Conservation (phyloP, 2,888 invertebrate genomes). For the Cantharis nigra region DNA sequence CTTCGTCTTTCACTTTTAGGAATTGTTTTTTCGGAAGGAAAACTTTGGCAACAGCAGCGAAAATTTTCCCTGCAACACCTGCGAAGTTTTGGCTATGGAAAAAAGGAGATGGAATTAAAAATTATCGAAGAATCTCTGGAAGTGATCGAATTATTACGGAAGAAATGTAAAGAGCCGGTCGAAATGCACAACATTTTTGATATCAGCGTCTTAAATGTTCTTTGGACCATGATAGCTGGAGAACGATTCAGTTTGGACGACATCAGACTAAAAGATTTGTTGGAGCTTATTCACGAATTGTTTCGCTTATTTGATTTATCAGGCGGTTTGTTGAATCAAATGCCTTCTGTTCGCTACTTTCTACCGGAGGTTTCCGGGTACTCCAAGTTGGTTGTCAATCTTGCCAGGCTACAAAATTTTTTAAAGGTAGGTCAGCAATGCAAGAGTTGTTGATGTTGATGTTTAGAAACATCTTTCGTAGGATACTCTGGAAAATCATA, state of each 20-base stretch:
- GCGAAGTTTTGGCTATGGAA: constrained; percentile 67
- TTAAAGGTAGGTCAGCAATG: constrained; percentile 59
- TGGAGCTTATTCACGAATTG: constrained; percentile 64
- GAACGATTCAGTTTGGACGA: constrained; percentile 67
- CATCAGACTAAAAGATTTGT: constrained; percentile 58
- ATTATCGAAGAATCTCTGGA: constrained; percentile 62
- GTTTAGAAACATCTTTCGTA: no score
- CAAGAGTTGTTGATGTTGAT: no score
- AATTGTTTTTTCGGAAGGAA: constrained; percentile 71
- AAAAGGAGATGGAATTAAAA: constrained; percentile 63
- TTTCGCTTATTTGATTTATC: constrained; percentile 68
- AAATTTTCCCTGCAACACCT: constrained; percentile 69
- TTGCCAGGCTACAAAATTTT: constrained; percentile 61
- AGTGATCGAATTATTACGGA: constrained; percentile 57
- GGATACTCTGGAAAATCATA: constrained; percentile 62
- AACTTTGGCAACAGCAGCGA: constrained; percentile 68
- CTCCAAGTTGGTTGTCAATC: constrained; percentile 58
- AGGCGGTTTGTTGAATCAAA: constrained; percentile 70
- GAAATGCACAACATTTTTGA: constrained; percentile 62
- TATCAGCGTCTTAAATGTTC: constrained; percentile 67
- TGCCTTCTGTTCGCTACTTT: constrained; percentile 69
- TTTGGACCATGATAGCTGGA: constrained; percentile 74
- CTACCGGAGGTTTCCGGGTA: constrained; percentile 69
- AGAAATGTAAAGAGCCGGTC: constrained; percentile 52
- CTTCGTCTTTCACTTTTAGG: constrained; percentile 55